Percentiles rank a stretch among this genome's conserved stretches.
These are phyloP conservation scores for Cyrtonyx montezumae DNA, from an alignment of 2,113 vertebrate species.

Conservation along the genomic window DNA sequence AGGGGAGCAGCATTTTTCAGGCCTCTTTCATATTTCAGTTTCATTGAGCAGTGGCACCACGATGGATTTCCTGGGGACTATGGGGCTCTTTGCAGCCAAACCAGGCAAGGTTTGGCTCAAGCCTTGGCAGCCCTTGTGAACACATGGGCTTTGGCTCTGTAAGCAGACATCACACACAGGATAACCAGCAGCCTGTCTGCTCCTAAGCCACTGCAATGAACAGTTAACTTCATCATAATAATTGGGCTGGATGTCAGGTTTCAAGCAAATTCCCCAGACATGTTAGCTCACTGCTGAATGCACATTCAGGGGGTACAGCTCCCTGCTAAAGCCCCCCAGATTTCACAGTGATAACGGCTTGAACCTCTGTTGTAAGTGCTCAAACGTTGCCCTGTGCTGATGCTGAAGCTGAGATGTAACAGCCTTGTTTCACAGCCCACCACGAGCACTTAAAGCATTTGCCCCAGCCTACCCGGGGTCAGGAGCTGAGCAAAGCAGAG, in stretches of 20 bases:
- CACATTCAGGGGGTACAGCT: not conserved
- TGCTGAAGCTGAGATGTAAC: not conserved
- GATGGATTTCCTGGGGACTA: not conserved
- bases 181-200: not conserved
- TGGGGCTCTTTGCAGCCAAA: not conserved
- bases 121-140: not conserved
- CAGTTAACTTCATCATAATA: not conserved
- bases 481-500: not conserved
- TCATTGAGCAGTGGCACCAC: not conserved
- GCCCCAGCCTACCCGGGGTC: fast-evolving
- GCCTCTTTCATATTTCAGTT: not conserved
- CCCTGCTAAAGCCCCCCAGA: not conserved
- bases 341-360: not conserved
- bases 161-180: not conserved
- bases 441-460: not conserved
- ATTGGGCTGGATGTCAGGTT: not conserved
- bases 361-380: not conserved
- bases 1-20: not conserved
- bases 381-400: not conserved
- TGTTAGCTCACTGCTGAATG: not conserved
- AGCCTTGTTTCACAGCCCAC: fast-evolving
- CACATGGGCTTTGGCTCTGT: not conserved
- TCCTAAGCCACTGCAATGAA: not conserved
- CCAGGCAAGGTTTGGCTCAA: not conserved
- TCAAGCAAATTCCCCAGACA: not conserved